Evolutionary conservation across 2,888 invertebrate genomes (phyloP).

Genomic region (Tetranychus piercei): DNA sequence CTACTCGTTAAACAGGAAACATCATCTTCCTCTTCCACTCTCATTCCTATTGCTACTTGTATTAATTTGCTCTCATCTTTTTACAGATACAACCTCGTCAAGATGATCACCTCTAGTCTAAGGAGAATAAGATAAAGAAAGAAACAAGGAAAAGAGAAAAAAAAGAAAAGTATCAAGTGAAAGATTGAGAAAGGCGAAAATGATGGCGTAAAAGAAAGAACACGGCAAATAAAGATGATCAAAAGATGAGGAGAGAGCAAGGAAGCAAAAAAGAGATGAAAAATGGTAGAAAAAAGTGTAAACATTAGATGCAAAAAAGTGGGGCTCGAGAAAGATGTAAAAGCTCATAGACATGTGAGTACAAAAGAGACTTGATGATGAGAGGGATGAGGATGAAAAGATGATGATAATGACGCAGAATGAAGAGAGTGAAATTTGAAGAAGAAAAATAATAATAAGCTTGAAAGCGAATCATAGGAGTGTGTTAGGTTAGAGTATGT

Average conservation of each 20-base stretch:
- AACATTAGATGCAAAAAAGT: too few relatives aligned
- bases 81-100: not conserved
- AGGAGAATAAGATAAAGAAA: too few relatives aligned
- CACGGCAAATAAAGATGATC: too few relatives aligned
- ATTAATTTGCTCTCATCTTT: not conserved
- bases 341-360: too few relatives aligned
- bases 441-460: not conserved
- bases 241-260: too few relatives aligned
- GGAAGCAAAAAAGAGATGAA: too few relatives aligned
- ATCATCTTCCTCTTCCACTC: not conserved
- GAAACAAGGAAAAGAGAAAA: too few relatives aligned
- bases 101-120: not conserved
- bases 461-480: not conserved
- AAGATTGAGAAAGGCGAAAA: too few relatives aligned
- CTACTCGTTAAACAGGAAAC: not conserved
- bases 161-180: too few relatives aligned
- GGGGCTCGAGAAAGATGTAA: too few relatives aligned
- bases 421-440: conserved; percentile 2
- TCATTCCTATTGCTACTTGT: not conserved
- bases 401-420: not conserved
- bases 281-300: too few relatives aligned
- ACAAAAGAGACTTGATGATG: not conserved
- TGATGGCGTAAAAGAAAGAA: too few relatives aligned
- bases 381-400: conserved; percentile 2
- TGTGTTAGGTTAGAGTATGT: not conserved